Conservation (phyloP, 2,888 invertebrate species). For the Abrostola tripartita region DNA sequence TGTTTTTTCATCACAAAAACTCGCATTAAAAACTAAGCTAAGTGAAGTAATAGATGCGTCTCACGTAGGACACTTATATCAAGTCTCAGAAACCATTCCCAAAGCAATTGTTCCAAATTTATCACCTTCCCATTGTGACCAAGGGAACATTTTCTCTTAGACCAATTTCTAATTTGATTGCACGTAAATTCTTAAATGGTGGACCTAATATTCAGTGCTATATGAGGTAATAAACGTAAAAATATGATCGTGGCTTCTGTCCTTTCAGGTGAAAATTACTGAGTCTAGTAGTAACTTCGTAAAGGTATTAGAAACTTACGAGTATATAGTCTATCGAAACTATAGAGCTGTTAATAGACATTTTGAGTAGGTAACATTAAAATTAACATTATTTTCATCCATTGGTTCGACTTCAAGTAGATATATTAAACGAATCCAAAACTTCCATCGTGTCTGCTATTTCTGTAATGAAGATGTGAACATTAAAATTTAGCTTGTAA, state of each 20-base stretch:
- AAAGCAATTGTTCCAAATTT: conserved; percentile 67
- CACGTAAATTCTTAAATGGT: conserved; percentile 52
- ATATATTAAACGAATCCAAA: too few species aligned
- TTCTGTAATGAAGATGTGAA: too few species aligned
- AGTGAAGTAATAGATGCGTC: conserved; percentile 57
- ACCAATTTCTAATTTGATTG: conserved; percentile 50
- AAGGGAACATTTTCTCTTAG: conserved; percentile 42
- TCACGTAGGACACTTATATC: conserved; percentile 66
- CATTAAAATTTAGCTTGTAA: too few species aligned
- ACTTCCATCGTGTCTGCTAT: too few species aligned
- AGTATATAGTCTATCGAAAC: too few species aligned
- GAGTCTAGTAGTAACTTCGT: conserved; percentile 24
- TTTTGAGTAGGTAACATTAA: too few species aligned
- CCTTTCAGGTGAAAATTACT: conserved; percentile 15
- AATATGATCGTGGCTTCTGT: conserved; percentile 20
- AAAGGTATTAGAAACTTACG: conserved; percentile 9
- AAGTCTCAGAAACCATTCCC: conserved; percentile 59
- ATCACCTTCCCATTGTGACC: conserved; percentile 59
- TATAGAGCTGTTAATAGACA: too few species aligned
- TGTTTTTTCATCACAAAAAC: conserved; percentile 5
- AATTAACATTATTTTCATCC: too few species aligned
- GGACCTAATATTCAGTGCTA: conserved; percentile 33
- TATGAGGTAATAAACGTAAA: conserved; percentile 38
- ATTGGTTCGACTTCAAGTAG: too few species aligned
- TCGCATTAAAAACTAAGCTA: conserved; percentile 44